Conservation (phyloP, 2,113 vertebrate genomes). For the Sterrhoptilus dennistouni region DNA sequence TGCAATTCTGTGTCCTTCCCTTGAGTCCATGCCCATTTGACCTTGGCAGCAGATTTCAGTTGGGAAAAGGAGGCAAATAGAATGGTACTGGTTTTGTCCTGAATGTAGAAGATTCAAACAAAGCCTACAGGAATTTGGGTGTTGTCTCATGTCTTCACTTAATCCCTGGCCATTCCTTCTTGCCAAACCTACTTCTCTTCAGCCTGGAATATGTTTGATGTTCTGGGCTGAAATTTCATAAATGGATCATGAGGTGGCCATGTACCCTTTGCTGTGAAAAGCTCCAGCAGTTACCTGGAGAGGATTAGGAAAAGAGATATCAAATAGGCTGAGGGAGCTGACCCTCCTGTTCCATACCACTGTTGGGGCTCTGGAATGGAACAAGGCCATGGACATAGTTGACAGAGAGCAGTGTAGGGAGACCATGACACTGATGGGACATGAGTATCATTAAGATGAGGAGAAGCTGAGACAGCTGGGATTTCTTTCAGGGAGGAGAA, state of each 20-base stretch:
- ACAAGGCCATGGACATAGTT: background rate
- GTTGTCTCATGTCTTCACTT: background rate
- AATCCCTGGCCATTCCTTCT: background rate
- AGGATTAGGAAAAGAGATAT: background rate
- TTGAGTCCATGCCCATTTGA: accelerated
- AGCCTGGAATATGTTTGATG: accelerated
- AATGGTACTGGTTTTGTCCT: too few relatives aligned
- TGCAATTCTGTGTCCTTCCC: background rate
- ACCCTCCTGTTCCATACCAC: background rate
- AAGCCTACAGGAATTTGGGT: background rate
- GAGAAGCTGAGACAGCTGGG: background rate
- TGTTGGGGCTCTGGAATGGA: too few relatives aligned
- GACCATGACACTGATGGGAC: background rate
- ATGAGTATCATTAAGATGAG: background rate
- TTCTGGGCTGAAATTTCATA: background rate
- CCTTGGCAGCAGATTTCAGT: accelerated
- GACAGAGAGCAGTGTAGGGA: too few relatives aligned
- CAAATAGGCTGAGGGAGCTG: background rate
- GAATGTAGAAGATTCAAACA: too few relatives aligned
- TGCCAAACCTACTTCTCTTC: background rate
- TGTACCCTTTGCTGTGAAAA: background rate
- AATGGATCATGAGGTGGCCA: accelerated
- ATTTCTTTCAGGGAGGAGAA: background rate
- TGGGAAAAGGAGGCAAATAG: background rate
- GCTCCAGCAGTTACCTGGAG: background rate